Evolutionary conservation across 2,797 vertebrate species (phyloP), one percentile per base, ranked within the genome.

Genomic region (Sebastes iracundus): DNA sequence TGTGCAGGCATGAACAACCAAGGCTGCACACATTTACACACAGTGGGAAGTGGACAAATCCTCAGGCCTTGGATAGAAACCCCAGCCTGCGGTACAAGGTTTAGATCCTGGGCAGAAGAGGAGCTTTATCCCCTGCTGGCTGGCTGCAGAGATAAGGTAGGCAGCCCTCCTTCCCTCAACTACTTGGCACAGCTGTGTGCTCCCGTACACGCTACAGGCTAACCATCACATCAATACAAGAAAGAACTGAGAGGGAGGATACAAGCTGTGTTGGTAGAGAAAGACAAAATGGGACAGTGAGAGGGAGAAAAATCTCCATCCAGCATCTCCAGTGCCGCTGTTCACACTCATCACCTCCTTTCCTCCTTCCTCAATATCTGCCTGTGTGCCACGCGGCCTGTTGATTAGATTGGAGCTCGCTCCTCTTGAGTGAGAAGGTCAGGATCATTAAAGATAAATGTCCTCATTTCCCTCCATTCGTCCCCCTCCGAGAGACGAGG

Each of bases 361-460:
- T 60, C 53, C 76, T 66, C 42, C 35, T 70, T 59, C 74, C 72
- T 80, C 69, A 76, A 72, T 72, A 71, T 82, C 77, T 72, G 55
- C 66, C 75, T 77, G 49, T 70, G 52, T 76, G 81, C 86, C 74
- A 72, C 28, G 75, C 6, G 61, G 35, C 56, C 83, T 78, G 77
- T 90, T 94, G 91, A 92, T 91, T 86, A 91, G 88, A 92, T 84
- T 85, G 80, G 65, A 86, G 88, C 75, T 72, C 62, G 55, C 82
- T 83, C 83, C 87, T 88, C 88, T 89, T 35, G 58, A 87, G 76
- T 83, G 81, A 90, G 88, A 89, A 91, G 87, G 91, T 92, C 88
- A 83, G 73, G 74, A 92, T 92, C 93, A 94, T 95, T 94, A 95
- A 93, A 93, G 90, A 94, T 94, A 90, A 94, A 95, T 93, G 92